Evolutionary conservation across 53 echinoderm and acorn worm genomes (phyloP).

Genomic region (Apostichopus leukothele): DNA sequence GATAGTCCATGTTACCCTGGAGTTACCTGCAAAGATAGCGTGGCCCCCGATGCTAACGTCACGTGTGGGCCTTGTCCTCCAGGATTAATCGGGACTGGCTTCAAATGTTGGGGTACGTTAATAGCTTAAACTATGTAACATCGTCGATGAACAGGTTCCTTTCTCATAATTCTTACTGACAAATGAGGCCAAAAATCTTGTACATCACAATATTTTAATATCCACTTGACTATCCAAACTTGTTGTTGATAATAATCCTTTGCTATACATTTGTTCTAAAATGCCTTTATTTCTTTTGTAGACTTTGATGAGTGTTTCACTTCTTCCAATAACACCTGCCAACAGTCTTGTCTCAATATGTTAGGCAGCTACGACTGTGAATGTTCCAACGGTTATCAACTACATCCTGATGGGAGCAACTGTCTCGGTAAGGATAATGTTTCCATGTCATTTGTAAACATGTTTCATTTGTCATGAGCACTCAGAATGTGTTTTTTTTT

Average conservation of each 20-base stretch:
- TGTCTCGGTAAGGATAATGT: conserved; percentile 16
- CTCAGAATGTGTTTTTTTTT: too few relatives aligned
- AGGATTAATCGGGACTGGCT: conserved; percentile 49
- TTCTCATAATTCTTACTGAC: too few relatives aligned
- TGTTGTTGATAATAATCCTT: too few relatives aligned
- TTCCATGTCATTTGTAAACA: background rate
- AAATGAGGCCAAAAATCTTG: too few relatives aligned
- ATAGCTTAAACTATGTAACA: too few relatives aligned
- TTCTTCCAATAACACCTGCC: conserved; percentile 40
- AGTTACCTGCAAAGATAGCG: conserved; percentile 61
- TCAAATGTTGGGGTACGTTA: conserved; percentile 48
- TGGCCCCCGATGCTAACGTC: conserved; percentile 50
- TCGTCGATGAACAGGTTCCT: too few relatives aligned
- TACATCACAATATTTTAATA: too few relatives aligned
- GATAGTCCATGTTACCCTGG: conserved; percentile 67
- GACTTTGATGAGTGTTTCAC: conserved; percentile 64
- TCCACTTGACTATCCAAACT: too few relatives aligned
- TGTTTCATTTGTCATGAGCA: too few relatives aligned
- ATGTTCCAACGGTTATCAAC: conserved; percentile 47
- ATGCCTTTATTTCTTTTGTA: conserved; percentile 8
- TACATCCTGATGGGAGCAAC: conserved; percentile 35
- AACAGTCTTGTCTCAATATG: conserved; percentile 55
- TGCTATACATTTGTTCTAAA: background rate
- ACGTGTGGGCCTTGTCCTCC: conserved; percentile 58
- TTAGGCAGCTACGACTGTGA: conserved; percentile 58